Percentiles rank a stretch among this genome's conserved stretches.
phyloP scores from a whole-genome alignment of 2,113 vertebrate genomes.

The Cavia aperea region DNA sequence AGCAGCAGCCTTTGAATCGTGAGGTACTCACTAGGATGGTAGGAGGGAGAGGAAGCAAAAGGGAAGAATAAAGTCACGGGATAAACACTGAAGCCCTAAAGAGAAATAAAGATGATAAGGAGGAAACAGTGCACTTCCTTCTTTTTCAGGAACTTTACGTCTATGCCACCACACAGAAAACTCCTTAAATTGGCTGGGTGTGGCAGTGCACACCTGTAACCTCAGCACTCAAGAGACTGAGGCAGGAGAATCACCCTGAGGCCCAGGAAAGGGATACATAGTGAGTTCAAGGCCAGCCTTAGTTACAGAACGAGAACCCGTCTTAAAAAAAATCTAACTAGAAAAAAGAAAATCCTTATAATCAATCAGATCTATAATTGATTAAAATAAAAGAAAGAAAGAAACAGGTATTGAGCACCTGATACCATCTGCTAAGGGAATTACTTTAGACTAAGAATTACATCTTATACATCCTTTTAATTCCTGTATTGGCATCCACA shows the following conservation, averaged over 20 bases:
- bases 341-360: not conserved
- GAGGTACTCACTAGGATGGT: not conserved
- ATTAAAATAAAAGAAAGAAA: conserved; percentile 19
- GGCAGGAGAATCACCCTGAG: not conserved
- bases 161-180: not conserved
- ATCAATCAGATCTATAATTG: not conserved
- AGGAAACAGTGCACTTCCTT: not conserved
- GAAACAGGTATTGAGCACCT: not conserved
- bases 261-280: not conserved
- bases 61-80: not conserved
- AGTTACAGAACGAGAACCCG: not conserved
- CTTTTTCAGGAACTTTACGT: not conserved
- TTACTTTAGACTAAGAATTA: not conserved
- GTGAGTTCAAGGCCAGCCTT: not conserved
- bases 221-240: not conserved
- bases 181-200: not conserved
- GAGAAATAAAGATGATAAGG: not conserved
- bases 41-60: not conserved
- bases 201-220: not conserved
- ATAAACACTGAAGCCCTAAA: not conserved
- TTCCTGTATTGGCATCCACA: not conserved
- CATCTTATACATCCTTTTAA: not conserved
- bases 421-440: not conserved
- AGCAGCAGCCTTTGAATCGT: not conserved
- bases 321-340: not conserved